Conservation (phyloP, 2,797 vertebrate species). For the Rhabdophis nuchalis region DNA sequence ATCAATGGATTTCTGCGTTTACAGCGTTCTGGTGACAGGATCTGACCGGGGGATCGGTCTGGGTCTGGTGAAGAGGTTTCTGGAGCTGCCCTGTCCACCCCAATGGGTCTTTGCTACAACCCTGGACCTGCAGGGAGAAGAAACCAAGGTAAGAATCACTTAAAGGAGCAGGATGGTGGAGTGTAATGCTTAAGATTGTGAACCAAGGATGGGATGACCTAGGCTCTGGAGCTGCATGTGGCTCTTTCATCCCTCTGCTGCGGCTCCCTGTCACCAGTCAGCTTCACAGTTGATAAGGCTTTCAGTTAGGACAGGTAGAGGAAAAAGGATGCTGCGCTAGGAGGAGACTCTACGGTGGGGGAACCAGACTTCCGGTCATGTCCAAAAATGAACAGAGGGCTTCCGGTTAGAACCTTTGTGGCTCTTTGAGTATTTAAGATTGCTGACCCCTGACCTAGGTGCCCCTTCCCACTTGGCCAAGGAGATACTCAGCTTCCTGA, state of each 20-base stretch:
- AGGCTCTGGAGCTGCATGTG: no score
- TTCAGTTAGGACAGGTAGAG: no score
- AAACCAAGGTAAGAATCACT: not conserved
- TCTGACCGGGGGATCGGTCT: slow-evolving; percentile 65
- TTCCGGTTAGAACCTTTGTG: no score
- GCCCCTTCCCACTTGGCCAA: not conserved
- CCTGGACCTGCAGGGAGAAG: slow-evolving; percentile 54
- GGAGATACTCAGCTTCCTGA: not conserved
- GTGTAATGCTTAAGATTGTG: not conserved
- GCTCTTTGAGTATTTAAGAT: no score
- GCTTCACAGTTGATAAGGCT: no score
- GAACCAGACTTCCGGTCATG: no score
- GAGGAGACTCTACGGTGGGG: no score
- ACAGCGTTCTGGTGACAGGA: slow-evolving; percentile 60
- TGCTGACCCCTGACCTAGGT: not conserved
- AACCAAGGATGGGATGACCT: not conserved
- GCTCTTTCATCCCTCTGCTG: no score
- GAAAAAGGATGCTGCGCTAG: no score
- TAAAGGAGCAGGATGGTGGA: not conserved
- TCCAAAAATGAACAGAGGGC: no score
- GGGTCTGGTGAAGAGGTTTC: slow-evolving; percentile 62
- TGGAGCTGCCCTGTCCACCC: slow-evolving; percentile 7
- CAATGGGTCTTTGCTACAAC: slow-evolving; percentile 61
- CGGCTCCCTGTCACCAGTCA: no score
- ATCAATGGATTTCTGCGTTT: not conserved